Conservation (phyloP, 1,140 invertebrate species). For the Subanguina moxae region DNA sequence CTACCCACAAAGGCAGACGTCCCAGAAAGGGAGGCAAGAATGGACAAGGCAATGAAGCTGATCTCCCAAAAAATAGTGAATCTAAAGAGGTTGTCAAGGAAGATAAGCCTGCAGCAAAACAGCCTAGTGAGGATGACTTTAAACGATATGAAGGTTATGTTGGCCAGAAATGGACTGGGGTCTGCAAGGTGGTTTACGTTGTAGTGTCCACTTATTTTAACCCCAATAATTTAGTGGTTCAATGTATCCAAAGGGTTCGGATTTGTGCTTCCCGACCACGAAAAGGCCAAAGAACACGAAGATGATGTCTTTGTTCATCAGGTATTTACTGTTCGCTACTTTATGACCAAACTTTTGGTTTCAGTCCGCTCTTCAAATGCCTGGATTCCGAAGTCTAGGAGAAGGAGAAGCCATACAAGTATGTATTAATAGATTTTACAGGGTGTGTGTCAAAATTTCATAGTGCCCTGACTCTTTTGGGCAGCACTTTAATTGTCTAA, state of each 20-base stretch:
- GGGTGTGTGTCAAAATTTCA: no score
- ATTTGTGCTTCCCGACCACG: constrained; percentile 26
- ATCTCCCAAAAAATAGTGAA: no score
- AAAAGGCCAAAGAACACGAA: constrained; percentile 24
- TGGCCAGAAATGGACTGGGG: constrained; percentile 31
- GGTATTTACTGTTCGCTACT: background rate
- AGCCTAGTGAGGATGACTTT: constrained; percentile 27
- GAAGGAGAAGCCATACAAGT: constrained; percentile 24
- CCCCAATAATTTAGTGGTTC: constrained; percentile 28
- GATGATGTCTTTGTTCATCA: constrained; percentile 30
- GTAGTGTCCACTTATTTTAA: background rate
- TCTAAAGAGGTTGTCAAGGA: no score
- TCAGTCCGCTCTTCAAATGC: constrained; percentile 26
- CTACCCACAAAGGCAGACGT: no score
- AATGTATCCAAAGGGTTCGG: constrained; percentile 33
- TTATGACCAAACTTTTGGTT: background rate
- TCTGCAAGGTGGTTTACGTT: constrained; percentile 3
- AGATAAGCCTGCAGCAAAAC: background rate
- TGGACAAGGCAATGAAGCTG: no score
- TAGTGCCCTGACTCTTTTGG: no score
- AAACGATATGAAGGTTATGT: constrained; percentile 25
- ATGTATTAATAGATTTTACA: no score
- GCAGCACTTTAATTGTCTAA: no score
- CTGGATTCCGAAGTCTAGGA: constrained; percentile 21
- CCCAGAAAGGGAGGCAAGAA: no score